Percentiles rank a stretch among this genome's conserved stretches.
Conservation (phyloP, 2,888 invertebrate genomes). For the Pristionchus exspectatus region DNA sequence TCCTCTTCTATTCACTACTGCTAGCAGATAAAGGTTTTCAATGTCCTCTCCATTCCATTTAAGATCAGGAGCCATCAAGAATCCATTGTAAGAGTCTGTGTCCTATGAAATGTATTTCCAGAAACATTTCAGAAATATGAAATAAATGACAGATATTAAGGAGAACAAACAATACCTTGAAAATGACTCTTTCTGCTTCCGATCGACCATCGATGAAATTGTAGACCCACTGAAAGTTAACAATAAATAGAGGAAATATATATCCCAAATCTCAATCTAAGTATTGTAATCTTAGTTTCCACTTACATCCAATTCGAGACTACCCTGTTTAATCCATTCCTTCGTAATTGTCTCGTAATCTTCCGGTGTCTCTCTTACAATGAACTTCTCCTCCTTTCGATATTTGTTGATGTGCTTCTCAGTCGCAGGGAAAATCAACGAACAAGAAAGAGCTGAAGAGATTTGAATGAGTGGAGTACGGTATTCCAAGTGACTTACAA, state of each 20-base stretch:
- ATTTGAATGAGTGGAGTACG: background rate
- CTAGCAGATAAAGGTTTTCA: conserved; percentile 90
- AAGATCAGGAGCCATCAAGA: conserved; percentile 92
- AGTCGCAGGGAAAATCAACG: conserved; percentile 90
- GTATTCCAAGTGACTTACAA: background rate
- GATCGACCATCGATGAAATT: conserved; percentile 94
- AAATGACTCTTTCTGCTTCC: conserved; percentile 91
- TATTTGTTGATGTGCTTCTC: conserved; percentile 93
- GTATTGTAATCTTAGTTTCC: no score
- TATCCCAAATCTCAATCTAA: background rate
- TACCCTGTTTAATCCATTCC: conserved; percentile 85
- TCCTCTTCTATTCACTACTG: conserved; percentile 86
- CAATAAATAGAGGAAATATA: background rate
- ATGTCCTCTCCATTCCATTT: conserved; percentile 92
- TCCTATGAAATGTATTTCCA: conserved; percentile 80
- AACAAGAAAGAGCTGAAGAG: conserved; percentile 31
- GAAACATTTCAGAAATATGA: background rate
- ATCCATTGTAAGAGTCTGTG: conserved; percentile 87
- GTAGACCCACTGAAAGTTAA: conserved; percentile 91
- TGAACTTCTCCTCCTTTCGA: conserved; percentile 85
- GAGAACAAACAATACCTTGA: conserved; percentile 81
- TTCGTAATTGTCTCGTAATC: conserved; percentile 88
- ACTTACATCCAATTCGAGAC: conserved; percentile 77
- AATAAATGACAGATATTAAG: background rate
- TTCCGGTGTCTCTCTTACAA: conserved; percentile 90